Evolutionary conservation across 2,113 vertebrate genomes (phyloP), one percentile per base, ranked within the genome.

Genomic region (Cynopterus brachyotis): DNA sequence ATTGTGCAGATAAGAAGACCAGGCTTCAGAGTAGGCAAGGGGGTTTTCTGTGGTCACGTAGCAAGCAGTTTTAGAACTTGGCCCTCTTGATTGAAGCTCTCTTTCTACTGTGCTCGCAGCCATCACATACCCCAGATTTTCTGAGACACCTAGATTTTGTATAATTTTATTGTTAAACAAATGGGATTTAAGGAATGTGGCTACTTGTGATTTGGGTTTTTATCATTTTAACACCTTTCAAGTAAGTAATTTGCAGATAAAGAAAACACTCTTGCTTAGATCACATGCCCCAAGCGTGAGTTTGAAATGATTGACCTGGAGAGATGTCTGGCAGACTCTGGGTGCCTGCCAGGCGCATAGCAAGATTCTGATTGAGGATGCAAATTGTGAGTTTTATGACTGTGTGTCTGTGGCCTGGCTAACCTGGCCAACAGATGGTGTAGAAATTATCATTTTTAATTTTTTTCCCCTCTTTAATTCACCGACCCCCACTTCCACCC

Each of bases 191-290:
- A 95, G 50, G 53, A 62, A 32, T 66, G 83, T 28, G 17, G 16
- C 81, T 76, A 42, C 88, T 19, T n/a, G 47, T 75, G 93, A 66
- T 72, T 93, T 89, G 91, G 69, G 64, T 82, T 92, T 96, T 64
- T 6, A 78, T 69, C 55, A 53, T 82, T 83, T 80, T 81, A 59
- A 89, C 42, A 67, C 22, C 75, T 96, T 96, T 82, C 82, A 82
- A 79, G 87, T 76, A 78, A 83, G 92, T 92, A 78, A 95, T 59
- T 96, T 89, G 73, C 57, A 97, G 80, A 66, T 81, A 92, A 84
- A 96, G 81, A 95, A 67, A 66, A 53, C 42, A 32, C 9, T 10
- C 53, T 80, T 82, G 66, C 50, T 86, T 62, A 62, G 20, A 28
- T 50, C 76, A 64, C n/a, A 45, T 35, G 81, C 40, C 72, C n/a